Evolutionary conservation across 1,140 invertebrate species (phyloP).

Genomic region (Idris sp.): DNA sequence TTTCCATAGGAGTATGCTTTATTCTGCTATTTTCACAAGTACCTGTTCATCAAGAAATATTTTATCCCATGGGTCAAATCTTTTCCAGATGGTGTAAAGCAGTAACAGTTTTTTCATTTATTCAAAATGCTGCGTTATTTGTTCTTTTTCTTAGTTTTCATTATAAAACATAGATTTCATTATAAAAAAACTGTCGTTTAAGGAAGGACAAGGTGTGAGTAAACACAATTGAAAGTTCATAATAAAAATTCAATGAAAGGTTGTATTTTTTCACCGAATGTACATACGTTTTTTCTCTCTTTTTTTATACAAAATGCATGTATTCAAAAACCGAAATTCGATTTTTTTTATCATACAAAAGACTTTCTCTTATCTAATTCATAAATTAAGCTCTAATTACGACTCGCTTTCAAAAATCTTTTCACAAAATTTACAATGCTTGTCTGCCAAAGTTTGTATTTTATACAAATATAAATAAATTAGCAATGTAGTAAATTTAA

Average conservation of each 20-base stretch:
- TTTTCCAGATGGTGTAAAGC: constrained; percentile 61
- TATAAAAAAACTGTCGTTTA: too few relatives aligned
- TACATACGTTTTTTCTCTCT: constrained; percentile 39
- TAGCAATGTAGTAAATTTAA: constrained; percentile 17
- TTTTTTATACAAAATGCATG: constrained; percentile 49
- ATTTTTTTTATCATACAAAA: constrained; percentile 41
- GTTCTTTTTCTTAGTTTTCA: constrained; percentile 8
- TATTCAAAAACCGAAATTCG: constrained; percentile 44
- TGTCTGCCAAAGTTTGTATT: constrained; percentile 14
- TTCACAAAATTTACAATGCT: constrained; percentile 53
- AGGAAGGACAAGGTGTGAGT: constrained; percentile 10
- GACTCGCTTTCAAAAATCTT: constrained; percentile 18
- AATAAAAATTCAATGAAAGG: constrained; percentile 58
- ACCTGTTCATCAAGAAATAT: constrained; percentile 59
- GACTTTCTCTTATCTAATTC: constrained; percentile 25
- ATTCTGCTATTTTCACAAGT: too few relatives aligned
- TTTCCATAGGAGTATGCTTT: too few relatives aligned
- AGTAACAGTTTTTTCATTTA: constrained; percentile 48
- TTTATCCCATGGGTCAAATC: constrained; percentile 33
- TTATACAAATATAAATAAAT: constrained; percentile 49
- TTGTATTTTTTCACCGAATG: constrained; percentile 54
- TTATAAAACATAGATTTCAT: too few relatives aligned
- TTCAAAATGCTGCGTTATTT: constrained; percentile 4
- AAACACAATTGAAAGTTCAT: constrained; percentile 21
- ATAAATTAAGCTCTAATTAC: constrained; percentile 43